Evolutionary conservation across 2,888 invertebrate genomes (phyloP).

Genomic region (Rhorus exstirpatorius): DNA sequence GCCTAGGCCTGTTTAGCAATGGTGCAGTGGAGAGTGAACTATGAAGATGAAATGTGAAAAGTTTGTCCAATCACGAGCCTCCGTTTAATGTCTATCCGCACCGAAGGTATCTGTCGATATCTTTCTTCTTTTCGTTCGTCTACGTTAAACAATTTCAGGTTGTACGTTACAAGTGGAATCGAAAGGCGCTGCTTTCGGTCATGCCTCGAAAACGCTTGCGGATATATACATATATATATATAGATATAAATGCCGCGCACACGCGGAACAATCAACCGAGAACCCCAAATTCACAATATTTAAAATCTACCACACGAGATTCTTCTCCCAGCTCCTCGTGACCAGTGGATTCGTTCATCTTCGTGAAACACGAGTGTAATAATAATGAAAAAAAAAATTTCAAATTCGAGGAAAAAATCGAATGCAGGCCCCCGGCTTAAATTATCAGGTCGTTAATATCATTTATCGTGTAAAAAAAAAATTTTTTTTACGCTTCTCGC

Average conservation of each 20-base stretch:
- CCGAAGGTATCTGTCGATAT: not conserved
- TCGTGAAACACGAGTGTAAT: not conserved
- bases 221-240: not conserved
- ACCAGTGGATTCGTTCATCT: constrained; percentile 21
- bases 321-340: constrained; percentile 22
- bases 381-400: not conserved
- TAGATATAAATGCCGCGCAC: not conserved
- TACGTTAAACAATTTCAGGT: not conserved
- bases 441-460: too few species aligned
- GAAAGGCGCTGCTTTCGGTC: constrained; percentile 2
- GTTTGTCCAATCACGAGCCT: constrained; percentile 13
- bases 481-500: not conserved
- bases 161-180: not conserved
- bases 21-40: constrained; percentile 1
- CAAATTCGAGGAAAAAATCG: not conserved
- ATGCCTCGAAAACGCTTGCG: constrained; percentile 22
- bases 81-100: constrained; percentile 4
- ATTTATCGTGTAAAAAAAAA: too few species aligned
- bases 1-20: too few species aligned
- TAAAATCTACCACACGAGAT: constrained; percentile 11
- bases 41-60: constrained; percentile 26
- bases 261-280: constrained; percentile 6
- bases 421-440: too few species aligned
- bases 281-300: constrained; percentile 13
- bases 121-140: not conserved